Evolutionary conservation across 2,888 invertebrate species (phyloP).

Genomic region (Catotricha subobsoleta): DNA sequence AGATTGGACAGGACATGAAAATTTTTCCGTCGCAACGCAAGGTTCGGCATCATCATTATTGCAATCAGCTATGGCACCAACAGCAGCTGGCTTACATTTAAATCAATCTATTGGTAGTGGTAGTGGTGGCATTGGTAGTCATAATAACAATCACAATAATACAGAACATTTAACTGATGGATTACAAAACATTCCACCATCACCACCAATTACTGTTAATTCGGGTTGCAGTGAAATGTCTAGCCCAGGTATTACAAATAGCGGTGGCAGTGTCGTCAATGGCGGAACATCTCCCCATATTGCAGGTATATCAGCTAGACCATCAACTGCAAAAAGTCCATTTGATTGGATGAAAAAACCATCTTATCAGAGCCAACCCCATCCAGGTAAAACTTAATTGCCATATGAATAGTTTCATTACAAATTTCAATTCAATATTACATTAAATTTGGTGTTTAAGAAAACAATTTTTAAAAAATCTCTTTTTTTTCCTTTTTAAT

Average conservation of each 20-base stretch:
- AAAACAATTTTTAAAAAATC: no score
- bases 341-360: conserved; percentile 89
- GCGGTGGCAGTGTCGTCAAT: conserved; percentile 12
- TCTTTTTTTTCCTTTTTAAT: no score
- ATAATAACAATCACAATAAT: conserved; percentile 2
- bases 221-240: conserved; percentile 39
- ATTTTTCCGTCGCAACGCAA: conserved; percentile 33
- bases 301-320: conserved; percentile 31
- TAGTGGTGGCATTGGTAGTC: conserved; percentile 6
- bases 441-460: no score
- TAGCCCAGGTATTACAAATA: conserved; percentile 32
- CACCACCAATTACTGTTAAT: conserved; percentile 37
- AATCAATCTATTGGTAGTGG: conserved; percentile 16
- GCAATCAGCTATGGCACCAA: conserved; percentile 25
- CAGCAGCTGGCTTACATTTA: conserved; percentile 20
- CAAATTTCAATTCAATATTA: no score
- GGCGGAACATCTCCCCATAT: conserved; percentile 25
- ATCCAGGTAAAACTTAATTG: no score
- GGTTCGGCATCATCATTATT: conserved; percentile 26
- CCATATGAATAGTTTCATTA: no score
- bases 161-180: conserved; percentile 20
- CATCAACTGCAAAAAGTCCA: conserved; percentile 58
- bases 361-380: conserved; percentile 66
- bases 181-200: conserved; percentile 28
- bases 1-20: conserved; percentile 31